Percentiles rank a stretch among this genome's conserved stretches.
These are phyloP conservation scores for Andricus curvator DNA, from an alignment of 2,888 invertebrate species.

Conservation along the genomic window DNA sequence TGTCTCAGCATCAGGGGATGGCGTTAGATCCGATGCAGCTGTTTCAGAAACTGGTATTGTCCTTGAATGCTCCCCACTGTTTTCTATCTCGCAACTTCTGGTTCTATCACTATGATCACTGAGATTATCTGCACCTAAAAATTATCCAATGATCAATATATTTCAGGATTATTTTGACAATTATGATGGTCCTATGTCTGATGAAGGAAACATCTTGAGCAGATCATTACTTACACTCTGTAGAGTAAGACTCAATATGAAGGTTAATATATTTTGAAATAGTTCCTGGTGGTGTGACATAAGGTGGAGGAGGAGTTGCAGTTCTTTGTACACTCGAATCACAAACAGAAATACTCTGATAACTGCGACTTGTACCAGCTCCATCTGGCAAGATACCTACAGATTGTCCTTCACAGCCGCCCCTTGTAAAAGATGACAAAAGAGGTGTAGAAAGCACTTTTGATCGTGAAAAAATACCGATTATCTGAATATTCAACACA, in stretches of 20 bases:
- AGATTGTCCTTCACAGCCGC: slow-evolving; percentile 45
- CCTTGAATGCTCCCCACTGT: slow-evolving; percentile 58
- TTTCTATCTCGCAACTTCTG: slow-evolving; percentile 59
- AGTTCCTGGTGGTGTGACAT: slow-evolving; percentile 71
- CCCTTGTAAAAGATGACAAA: slow-evolving; percentile 27
- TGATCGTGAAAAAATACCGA: not conserved
- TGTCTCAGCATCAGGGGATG: slow-evolving; percentile 62
- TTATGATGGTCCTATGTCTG: not conserved
- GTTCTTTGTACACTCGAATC: slow-evolving; percentile 35
- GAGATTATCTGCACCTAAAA: not conserved
- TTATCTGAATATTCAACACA: not conserved
- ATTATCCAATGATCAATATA: not conserved
- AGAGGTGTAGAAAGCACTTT: not conserved
- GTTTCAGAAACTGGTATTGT: slow-evolving; percentile 54
- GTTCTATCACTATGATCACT: slow-evolving; percentile 45
- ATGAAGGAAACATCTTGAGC: not conserved
- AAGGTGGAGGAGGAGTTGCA: slow-evolving; percentile 75
- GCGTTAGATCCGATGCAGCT: slow-evolving; percentile 44
- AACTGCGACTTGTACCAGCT: slow-evolving; percentile 58
- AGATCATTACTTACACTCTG: slow-evolving; percentile 32
- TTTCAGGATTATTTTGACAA: too few relatives aligned
- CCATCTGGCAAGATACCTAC: slow-evolving; percentile 45
- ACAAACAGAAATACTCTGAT: slow-evolving; percentile 50
- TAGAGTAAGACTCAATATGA: not conserved
- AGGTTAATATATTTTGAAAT: slow-evolving; percentile 58